These are phyloP conservation scores for Bombus sylvicola DNA, from an alignment of 1,140 invertebrate species.

Conservation along the genomic window DNA sequence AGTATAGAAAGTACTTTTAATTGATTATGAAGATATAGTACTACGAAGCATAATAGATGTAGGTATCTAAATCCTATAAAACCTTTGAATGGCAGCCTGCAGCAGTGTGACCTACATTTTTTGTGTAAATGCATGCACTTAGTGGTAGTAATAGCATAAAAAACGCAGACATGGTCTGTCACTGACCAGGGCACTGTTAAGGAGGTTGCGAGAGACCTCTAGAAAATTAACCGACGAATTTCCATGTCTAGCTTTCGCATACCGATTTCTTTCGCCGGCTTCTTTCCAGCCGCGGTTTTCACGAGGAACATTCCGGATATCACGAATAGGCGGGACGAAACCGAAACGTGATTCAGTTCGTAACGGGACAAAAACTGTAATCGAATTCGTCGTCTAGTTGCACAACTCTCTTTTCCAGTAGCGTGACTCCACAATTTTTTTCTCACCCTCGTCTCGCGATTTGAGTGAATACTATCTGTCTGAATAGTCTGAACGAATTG, in stretches of 20 bases:
- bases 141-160: too few relatives aligned
- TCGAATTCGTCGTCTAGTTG: constrained; percentile 25
- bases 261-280: background rate
- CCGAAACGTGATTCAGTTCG: constrained; percentile 8
- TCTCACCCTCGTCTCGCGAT: background rate
- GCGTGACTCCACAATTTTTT: constrained; percentile 29
- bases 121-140: too few relatives aligned
- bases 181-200: too few relatives aligned
- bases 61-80: too few relatives aligned
- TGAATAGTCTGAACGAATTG: too few relatives aligned
- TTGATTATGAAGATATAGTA: too few relatives aligned
- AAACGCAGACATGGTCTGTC: too few relatives aligned
- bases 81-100: too few relatives aligned
- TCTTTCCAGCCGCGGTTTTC: background rate
- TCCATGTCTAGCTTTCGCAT: background rate
- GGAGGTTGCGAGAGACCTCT: too few relatives aligned
- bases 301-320: constrained; percentile 7
- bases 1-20: too few relatives aligned
- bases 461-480: background rate
- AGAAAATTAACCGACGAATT: background rate
- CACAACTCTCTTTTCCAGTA: constrained; percentile 17
- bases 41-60: too few relatives aligned
- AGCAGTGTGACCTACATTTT: too few relatives aligned
- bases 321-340: background rate
- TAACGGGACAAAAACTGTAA: constrained; percentile 29